These are phyloP conservation scores for Cancer borealis DNA, from an alignment of 2,888 invertebrate species.

Conservation along the genomic window DNA sequence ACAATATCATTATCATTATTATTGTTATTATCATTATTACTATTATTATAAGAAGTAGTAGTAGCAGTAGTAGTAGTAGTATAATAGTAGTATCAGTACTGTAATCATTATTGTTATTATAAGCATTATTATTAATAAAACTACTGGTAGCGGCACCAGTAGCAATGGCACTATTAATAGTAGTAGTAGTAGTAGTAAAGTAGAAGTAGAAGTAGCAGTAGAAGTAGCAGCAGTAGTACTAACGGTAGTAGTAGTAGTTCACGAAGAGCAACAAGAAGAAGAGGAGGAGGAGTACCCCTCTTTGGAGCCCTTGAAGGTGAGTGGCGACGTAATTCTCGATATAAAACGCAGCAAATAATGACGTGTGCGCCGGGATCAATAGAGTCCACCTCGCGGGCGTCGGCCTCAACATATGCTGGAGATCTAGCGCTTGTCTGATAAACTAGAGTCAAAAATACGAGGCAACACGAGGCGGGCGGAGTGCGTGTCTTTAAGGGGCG, in stretches of 20 bases:
- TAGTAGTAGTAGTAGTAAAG: no score
- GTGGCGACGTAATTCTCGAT: conserved; percentile 30
- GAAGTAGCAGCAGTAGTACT: no score
- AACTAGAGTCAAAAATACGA: conserved; percentile 56
- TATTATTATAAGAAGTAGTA: no score
- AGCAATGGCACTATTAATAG: no score
- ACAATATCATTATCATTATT: no score
- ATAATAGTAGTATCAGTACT: no score
- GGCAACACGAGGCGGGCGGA: conserved; percentile 35
- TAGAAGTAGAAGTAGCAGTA: no score
- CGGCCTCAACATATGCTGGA: conserved; percentile 41
- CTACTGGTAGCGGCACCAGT: no score
- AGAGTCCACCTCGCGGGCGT: not conserved
- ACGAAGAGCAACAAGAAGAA: not conserved
- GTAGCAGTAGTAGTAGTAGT: no score
- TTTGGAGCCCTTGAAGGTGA: not conserved
- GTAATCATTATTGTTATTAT: no score
- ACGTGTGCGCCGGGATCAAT: not conserved
- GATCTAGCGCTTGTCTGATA: conserved; percentile 51
- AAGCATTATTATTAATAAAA: no score
- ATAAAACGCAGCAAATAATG: conserved; percentile 51
- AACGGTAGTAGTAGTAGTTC: not conserved
- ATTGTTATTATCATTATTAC: no score
- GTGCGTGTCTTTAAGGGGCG: conserved; percentile 31
- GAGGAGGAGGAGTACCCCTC: not conserved